These are phyloP conservation scores for Leptopilina drosophilae DNA, from an alignment of 2,888 invertebrate species.

Conservation along the genomic window DNA sequence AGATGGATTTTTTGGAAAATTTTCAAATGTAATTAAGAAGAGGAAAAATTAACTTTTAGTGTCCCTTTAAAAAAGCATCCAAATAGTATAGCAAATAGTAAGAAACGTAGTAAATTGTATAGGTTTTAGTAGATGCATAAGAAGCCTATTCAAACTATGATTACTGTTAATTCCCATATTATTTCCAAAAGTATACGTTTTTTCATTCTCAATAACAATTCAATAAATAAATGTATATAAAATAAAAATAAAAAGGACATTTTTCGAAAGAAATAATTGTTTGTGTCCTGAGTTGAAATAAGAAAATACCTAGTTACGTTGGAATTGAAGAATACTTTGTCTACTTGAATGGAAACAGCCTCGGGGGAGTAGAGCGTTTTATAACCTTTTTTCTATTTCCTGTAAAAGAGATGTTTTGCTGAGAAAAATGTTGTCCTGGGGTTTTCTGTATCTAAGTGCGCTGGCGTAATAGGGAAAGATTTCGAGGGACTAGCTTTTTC, in stretches of 20 bases:
- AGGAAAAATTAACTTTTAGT: too few relatives aligned
- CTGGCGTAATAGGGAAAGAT: slow-evolving; percentile 31
- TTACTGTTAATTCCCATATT: too few relatives aligned
- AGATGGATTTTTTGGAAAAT: too few relatives aligned
- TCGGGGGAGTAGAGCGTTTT: slow-evolving; percentile 22
- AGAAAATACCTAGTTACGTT: slow-evolving; percentile 26
- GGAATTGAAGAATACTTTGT: slow-evolving; percentile 32
- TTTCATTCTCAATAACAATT: too few relatives aligned
- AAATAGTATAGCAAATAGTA: too few relatives aligned
- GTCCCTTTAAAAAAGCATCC: too few relatives aligned
- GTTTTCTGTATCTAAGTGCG: slow-evolving; percentile 32
- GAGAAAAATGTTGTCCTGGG: slow-evolving; percentile 37
- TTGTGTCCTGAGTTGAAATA: neutral
- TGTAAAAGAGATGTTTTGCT: slow-evolving; percentile 37
- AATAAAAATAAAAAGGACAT: neutral
- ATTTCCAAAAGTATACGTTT: too few relatives aligned
- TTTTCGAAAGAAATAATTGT: neutral
- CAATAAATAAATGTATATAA: neutral
- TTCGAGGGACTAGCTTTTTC: slow-evolving; percentile 44
- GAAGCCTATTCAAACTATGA: too few relatives aligned
- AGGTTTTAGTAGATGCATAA: too few relatives aligned
- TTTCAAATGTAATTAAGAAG: too few relatives aligned
- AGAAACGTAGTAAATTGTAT: too few relatives aligned
- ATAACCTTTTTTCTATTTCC: slow-evolving; percentile 39
- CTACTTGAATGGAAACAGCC: slow-evolving; percentile 32